Conservation (phyloP, 1,140 invertebrate genomes). For the Formica selysi region DNA sequence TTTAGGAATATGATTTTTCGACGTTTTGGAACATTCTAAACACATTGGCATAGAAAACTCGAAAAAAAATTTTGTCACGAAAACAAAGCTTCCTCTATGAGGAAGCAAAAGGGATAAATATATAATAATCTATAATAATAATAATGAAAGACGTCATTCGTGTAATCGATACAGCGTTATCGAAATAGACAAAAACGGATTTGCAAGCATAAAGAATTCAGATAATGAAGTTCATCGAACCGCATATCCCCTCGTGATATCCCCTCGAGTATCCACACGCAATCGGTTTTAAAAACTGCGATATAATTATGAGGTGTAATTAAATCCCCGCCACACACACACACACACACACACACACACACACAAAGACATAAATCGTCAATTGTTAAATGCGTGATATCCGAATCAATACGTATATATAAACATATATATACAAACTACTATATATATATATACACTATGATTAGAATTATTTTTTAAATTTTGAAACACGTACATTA, state of each 20-base stretch:
- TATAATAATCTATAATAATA: not conserved
- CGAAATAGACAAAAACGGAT: constrained; percentile 36
- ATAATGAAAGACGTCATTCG: not conserved
- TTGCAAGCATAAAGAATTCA: constrained; percentile 29
- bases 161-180: constrained; percentile 39
- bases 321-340: not conserved
- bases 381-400: not conserved
- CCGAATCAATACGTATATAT: not conserved
- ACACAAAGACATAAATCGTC: not conserved
- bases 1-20: too few relatives aligned
- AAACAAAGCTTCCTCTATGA: too few relatives aligned
- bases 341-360: too few relatives aligned
- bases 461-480: not conserved
- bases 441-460: not conserved
- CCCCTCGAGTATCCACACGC: not conserved
- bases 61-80: too few relatives aligned
- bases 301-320: constrained; percentile 9
- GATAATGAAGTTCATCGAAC: constrained; percentile 68
- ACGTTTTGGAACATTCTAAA: too few relatives aligned
- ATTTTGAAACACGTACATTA: not conserved
- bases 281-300: not conserved
- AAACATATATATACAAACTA: too few relatives aligned
- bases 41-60: too few relatives aligned
- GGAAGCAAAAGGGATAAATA: too few relatives aligned
- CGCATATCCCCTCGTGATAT: not conserved